Evolutionary conservation across 2,888 invertebrate genomes (phyloP).

Genomic region (Drosophila parthenogenetica): DNA sequence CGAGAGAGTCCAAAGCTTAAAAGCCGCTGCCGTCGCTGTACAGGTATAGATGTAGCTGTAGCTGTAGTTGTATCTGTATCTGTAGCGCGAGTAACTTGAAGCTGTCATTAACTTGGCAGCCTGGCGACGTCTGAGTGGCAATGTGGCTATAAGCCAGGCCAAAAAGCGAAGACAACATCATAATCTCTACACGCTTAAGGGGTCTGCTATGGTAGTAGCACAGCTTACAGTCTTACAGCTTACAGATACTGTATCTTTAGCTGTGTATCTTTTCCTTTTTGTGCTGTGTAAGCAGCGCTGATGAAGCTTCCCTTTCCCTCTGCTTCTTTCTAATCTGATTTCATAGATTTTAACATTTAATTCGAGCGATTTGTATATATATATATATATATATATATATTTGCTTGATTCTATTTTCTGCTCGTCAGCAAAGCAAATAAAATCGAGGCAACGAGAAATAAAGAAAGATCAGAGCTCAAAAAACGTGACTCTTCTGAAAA

Average conservation of each 20-base stretch:
- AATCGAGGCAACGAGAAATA: slow-evolving; percentile 20
- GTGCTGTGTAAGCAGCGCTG: slow-evolving; percentile 67
- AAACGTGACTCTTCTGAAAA: slow-evolving; percentile 71
- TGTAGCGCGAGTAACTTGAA: slow-evolving; percentile 59
- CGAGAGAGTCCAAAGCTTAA: slow-evolving; percentile 44
- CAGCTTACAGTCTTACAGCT: slow-evolving; percentile 13
- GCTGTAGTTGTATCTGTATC: slow-evolving; percentile 34
- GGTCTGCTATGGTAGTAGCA: slow-evolving; percentile 17
- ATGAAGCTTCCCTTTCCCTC: slow-evolving; percentile 34
- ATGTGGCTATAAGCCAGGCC: slow-evolving; percentile 46
- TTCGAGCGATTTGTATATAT: slow-evolving; percentile 10
- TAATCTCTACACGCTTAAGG: slow-evolving; percentile 54
- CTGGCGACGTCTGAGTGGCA: slow-evolving; percentile 62
- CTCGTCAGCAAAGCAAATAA: slow-evolving; percentile 66
- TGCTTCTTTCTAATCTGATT: slow-evolving; percentile 67
- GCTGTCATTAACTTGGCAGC: slow-evolving; percentile 77
- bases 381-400: slow-evolving; percentile 15
- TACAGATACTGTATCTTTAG: slow-evolving; percentile 19
- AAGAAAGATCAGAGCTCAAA: slow-evolving; percentile 30
- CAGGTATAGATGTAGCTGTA: neutral
- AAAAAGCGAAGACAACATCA: slow-evolving; percentile 63
- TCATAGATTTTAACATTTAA: slow-evolving; percentile 48
- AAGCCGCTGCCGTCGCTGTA: slow-evolving; percentile 47
- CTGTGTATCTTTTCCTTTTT: slow-evolving; percentile 16
- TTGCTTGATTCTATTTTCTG: slow-evolving; percentile 25